Base-by-base conservation (phyloP, 1,140 invertebrate species). In the Antheraea pernyi region DNA sequence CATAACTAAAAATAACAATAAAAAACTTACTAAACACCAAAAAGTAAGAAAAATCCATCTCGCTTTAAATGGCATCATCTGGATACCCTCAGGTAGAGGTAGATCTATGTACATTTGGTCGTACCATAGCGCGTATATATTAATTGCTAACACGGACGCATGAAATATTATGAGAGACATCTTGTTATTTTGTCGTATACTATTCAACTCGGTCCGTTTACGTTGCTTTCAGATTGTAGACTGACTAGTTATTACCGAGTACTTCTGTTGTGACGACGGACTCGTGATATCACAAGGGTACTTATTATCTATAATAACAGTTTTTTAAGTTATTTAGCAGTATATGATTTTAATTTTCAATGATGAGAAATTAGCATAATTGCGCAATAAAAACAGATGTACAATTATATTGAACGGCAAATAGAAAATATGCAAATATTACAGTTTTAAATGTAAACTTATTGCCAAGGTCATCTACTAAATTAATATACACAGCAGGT, bases 1-100 rank as follows among this genome's bases (percentile, higher is more conserved):
- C 22, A 1, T 30, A 2, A 2, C 22, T 30, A 30, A 30, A 30
- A 30, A 30, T 30, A 30, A 2, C 1, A 30, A 30, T 2, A 53
- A 72, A 67, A 67, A 64, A 87, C 88, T 88, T 74, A 91, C 88
- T 63, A 91, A 71, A 68, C 80, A 83, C 87, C 88, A 91, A 42
- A 89, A 79, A 3, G 88, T 91, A 4, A 91, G 68, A 58, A 88
- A 89, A 69, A 85, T 77, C 16, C 67, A 70, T 46, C 87, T 70
- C 7, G 72, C 75, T 60, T 72, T 82, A 3, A 76, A 72, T 0
- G 74, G 74, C 42, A 79, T 74, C 30, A 59, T 65, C 11, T 74
- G 77, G 62, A 83, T 77, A n/a, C 68, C 74, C 18, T 86, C 81
- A 0, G 79, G 80, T 39, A 85, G 77, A 0, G 82, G 85, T 7